phyloP scores from a whole-genome alignment of 2,113 vertebrate genomes.

The Syrrhaptes paradoxus region DNA sequence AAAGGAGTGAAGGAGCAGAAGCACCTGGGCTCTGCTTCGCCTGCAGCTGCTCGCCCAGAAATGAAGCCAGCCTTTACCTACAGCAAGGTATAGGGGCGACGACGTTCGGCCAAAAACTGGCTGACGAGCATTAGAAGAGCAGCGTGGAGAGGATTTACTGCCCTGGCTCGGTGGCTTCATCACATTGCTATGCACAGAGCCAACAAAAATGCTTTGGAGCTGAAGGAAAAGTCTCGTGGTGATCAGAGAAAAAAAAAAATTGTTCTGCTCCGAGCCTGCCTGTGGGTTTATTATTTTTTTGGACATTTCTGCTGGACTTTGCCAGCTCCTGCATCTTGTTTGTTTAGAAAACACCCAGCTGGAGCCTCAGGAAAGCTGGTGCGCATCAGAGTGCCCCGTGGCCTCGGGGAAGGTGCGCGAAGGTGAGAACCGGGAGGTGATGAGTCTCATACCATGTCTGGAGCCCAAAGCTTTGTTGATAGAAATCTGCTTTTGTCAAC shows the following conservation, averaged over 20 bases:
- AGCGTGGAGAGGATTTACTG: not conserved
- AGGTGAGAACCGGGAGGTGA: not conserved
- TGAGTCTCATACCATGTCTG: not conserved
- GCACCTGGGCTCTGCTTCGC: not conserved
- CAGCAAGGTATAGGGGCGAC: not conserved
- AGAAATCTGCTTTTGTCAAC: conserved; percentile 60
- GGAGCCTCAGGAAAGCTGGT: not conserved
- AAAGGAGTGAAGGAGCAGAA: not conserved
- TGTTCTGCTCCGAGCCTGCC: not conserved
- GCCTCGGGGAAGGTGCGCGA: not conserved
- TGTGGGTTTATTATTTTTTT: not conserved
- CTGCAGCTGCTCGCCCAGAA: not conserved
- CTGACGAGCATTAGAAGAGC: not conserved
- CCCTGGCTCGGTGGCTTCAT: not conserved
- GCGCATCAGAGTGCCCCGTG: not conserved
- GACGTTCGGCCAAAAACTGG: accelerated
- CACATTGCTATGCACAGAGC: not conserved
- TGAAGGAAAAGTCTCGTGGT: not conserved
- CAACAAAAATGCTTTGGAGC: not conserved
- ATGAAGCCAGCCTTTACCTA: not conserved
- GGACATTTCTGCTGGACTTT: not conserved
- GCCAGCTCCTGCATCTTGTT: not conserved
- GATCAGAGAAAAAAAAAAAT: not conserved
- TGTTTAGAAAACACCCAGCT: conserved; percentile 24
- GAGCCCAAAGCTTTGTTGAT: conserved; percentile 52